These are phyloP conservation scores for Hyperopisus bebe DNA, from an alignment of 2,113 vertebrate species.

Conservation along the genomic window DNA sequence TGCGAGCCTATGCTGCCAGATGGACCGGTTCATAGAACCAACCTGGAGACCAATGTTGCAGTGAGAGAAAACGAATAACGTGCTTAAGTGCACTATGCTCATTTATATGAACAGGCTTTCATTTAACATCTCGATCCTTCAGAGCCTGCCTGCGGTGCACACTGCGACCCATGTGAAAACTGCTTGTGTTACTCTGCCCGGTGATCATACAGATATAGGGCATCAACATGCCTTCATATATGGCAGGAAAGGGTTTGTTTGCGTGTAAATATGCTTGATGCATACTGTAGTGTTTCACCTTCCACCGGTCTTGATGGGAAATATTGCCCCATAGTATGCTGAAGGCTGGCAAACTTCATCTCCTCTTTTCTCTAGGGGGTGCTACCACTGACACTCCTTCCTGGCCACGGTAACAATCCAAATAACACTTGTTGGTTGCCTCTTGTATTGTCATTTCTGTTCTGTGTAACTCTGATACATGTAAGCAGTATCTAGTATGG, in stretches of 20 bases:
- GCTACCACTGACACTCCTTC: neutral
- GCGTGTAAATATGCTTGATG: neutral
- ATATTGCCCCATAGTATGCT: neutral
- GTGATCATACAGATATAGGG: neutral
- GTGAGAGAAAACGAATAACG: neutral
- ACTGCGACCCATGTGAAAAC: neutral
- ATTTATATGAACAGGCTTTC: neutral
- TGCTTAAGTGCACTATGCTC: neutral
- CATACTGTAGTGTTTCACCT: neutral
- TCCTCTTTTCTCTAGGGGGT: neutral
- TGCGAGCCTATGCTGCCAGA: neutral
- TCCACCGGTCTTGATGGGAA: neutral
- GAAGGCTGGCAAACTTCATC: neutral
- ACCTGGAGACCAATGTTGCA: neutral
- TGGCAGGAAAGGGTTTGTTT: neutral
- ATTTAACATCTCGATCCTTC: neutral
- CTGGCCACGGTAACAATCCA: no score
- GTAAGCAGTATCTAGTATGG: neutral
- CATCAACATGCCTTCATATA: neutral
- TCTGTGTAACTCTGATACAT: neutral
- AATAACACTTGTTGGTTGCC: neutral
- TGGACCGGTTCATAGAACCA: neutral
- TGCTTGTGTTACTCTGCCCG: neutral
- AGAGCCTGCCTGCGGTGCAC: neutral
- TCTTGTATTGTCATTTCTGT: neutral